phyloP scores from a whole-genome alignment of 2,113 vertebrate genomes.

The Chaenogobius annularis region DNA sequence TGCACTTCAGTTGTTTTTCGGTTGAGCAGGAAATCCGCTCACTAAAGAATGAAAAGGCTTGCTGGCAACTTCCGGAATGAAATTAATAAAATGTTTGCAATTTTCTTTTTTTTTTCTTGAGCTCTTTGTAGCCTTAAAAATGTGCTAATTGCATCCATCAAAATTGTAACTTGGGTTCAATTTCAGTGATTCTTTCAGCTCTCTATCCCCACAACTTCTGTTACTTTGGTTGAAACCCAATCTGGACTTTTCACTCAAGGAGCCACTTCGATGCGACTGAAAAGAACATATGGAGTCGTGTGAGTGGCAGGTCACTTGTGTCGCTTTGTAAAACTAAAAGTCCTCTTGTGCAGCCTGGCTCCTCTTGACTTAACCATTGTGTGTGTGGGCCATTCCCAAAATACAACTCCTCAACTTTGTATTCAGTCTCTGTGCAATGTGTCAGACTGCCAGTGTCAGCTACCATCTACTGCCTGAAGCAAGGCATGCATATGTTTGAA shows the following conservation, averaged over 20 bases:
- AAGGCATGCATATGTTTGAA: conserved; percentile 3
- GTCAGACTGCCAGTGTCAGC: conserved; percentile 18
- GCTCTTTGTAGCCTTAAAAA: neutral
- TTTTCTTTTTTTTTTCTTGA: no score
- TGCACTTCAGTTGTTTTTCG: no score
- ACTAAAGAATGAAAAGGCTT: no score
- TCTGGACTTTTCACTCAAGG: conserved; percentile 5
- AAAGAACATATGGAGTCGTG: conserved; percentile 21
- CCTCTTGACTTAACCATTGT: conserved; percentile 38
- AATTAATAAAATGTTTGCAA: no score
- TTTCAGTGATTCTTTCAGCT: neutral
- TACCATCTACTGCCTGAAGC: neutral
- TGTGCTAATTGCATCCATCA: neutral
- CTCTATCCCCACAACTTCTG: no score
- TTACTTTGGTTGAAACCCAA: neutral
- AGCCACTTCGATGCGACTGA: neutral
- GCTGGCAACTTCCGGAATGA: no score
- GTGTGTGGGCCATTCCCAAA: conserved; percentile 30
- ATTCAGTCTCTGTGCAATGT: conserved; percentile 22
- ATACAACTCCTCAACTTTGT: conserved; percentile 22
- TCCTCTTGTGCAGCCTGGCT: conserved; percentile 25
- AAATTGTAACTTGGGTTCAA: neutral
- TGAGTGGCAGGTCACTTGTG: conserved; percentile 52
- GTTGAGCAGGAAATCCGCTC: no score
- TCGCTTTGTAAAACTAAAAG: conserved; percentile 38